A percentile compares a stretch with the other conserved stretches of the same genome.
Conservation (phyloP, 2,797 vertebrate species). For the Pangasius larnaudii region DNA sequence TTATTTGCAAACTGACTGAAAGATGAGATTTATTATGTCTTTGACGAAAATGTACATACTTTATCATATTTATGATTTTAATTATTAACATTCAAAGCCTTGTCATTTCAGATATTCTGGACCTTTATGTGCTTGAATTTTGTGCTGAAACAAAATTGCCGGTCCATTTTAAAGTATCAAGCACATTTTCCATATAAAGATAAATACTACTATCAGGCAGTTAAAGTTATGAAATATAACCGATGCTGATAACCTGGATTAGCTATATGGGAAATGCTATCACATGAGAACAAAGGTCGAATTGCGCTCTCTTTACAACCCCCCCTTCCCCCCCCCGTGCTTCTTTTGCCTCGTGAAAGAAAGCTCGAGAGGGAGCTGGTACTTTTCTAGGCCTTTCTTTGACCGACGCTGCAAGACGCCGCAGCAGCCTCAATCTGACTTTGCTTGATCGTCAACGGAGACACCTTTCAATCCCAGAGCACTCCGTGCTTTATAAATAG, state of each 20-base stretch:
- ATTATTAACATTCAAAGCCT: no score
- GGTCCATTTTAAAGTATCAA: background rate
- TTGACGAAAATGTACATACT: background rate
- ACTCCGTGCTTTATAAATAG: background rate
- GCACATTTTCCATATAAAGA: conserved; percentile 1
- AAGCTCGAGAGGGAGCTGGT: background rate
- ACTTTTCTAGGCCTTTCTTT: background rate
- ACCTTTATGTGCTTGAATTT: background rate
- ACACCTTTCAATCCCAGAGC: background rate
- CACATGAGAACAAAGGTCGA: background rate
- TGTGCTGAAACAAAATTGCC: background rate
- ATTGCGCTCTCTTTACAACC: background rate
- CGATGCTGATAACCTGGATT: background rate
- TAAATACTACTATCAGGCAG: background rate
- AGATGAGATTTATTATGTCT: background rate
- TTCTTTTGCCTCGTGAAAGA: background rate
- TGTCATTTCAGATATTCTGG: background rate
- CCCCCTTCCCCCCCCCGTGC: background rate
- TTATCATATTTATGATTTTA: background rate
- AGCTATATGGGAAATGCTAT: background rate
- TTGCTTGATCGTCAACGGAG: background rate
- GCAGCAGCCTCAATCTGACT: background rate
- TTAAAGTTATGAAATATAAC: background rate
- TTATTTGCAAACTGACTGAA: background rate
- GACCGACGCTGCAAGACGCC: background rate